phyloP scores from a whole-genome alignment of 2,888 invertebrate species.

The Lasioglossum figueresi region DNA sequence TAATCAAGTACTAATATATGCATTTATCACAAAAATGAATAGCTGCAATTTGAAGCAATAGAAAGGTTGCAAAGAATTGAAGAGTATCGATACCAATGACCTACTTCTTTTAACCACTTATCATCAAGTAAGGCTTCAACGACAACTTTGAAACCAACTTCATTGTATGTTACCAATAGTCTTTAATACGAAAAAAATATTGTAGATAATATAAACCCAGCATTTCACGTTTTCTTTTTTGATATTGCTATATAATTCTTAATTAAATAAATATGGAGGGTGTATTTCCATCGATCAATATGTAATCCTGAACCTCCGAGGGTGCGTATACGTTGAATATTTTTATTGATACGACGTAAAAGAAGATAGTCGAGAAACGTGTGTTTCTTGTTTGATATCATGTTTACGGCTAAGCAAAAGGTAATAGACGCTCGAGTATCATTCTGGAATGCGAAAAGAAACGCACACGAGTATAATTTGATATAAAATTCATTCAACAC shows the following conservation, averaged over 20 bases:
- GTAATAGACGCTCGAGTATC: slow-evolving; percentile 32
- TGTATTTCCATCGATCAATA: neutral
- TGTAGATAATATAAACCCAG: neutral
- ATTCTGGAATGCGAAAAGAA: slow-evolving; percentile 51
- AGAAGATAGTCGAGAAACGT: slow-evolving; percentile 33
- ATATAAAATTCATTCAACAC: slow-evolving; percentile 46
- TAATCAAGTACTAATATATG: neutral
- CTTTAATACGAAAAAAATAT: neutral
- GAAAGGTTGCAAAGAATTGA: neutral
- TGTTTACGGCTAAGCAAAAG: slow-evolving; percentile 32
- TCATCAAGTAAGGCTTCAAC: neutral
- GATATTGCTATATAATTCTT: neutral
- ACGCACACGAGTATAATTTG: slow-evolving; percentile 32
- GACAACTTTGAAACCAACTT: neutral
- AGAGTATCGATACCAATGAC: neutral
- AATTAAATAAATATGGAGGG: neutral
- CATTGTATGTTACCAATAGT: neutral
- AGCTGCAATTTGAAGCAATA: neutral
- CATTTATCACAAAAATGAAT: neutral
- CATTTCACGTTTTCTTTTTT: neutral
- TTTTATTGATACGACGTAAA: slow-evolving; percentile 33
- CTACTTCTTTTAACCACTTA: neutral
- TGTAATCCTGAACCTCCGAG: neutral
- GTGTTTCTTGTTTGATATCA: slow-evolving; percentile 40
- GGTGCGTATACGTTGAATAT: slow-evolving; percentile 22